Conservation (phyloP, 2,797 vertebrate species). For the Parambassis ranga region DNA sequence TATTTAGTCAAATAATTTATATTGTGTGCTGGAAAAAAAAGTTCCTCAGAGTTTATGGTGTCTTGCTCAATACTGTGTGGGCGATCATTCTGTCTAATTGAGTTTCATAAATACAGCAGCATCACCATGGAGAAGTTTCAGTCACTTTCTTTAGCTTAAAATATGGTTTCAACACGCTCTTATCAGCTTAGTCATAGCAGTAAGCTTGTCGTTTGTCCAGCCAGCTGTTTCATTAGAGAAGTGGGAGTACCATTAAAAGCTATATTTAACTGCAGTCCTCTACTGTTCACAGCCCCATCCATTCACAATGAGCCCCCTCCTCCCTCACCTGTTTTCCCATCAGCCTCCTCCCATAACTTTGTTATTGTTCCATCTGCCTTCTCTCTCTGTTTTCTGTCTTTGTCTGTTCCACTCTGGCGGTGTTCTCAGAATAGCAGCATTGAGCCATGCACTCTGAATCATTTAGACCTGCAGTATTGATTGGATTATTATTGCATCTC, state of each 20-base stretch:
- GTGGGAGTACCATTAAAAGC: constrained; percentile 46
- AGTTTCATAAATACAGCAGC: neutral
- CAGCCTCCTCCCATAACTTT: constrained; percentile 57
- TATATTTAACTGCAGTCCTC: constrained; percentile 39
- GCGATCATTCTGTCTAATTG: neutral
- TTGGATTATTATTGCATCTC: constrained; percentile 71
- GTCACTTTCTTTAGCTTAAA: constrained; percentile 9
- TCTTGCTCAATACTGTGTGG: constrained; percentile 7
- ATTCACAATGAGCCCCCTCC: constrained; percentile 40
- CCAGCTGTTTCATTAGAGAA: constrained; percentile 46
- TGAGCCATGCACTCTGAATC: constrained; percentile 62
- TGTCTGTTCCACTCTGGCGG: constrained; percentile 38
- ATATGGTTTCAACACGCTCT: constrained; percentile 6
- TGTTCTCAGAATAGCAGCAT: constrained; percentile 68
- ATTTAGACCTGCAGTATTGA: constrained; percentile 72
- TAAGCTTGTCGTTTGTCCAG: constrained; percentile 16
- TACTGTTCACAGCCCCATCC: constrained; percentile 36
- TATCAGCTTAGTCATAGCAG: constrained; percentile 10
- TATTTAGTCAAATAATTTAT: neutral
- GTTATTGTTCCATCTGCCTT: constrained; percentile 59
- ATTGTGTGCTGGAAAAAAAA: neutral
- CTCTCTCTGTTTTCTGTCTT: constrained; percentile 29
- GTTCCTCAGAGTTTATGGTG: neutral
- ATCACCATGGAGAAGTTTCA: constrained; percentile 11
- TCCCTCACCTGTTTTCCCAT: constrained; percentile 57